Evolutionary conservation across 92 coral and sea anemone genomes (phyloP), one percentile per base, ranked within the genome.

Genomic region (Siderastrea siderea): DNA sequence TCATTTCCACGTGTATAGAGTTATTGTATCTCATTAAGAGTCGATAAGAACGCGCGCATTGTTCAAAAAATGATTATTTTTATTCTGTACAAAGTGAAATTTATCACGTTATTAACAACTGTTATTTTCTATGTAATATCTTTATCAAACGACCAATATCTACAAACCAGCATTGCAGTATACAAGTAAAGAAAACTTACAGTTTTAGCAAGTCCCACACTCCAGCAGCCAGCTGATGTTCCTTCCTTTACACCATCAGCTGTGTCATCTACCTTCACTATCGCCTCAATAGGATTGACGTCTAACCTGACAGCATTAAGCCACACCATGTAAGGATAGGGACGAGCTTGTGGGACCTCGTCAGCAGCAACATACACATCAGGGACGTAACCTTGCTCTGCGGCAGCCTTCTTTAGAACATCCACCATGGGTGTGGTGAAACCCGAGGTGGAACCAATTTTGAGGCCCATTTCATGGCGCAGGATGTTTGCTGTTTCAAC

Each of bases 301-400:
- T 98, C 98, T 79, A 98, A 71, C 12, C 84, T 86, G 10, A 98
- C 96, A 4, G 99, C 99, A 92, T 93, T 98, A 48, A 90, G 44
- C 99, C 99, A 98, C n/a, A 98, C 99, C 99, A 98, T 98, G 67
- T 98, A 98, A 13, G 99, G 99, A 61, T 96, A 91, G 2, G 99
- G 99, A 4, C 99, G 98, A 71, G 99, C 99, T 87, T 98, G 98
- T 2, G 98, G 98, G n/a, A 98, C 99, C 84, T 98, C 94, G 71
- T 98, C 99, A n/a, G 99, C 98, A 19, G 99, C 98, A 43, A 98
- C 99, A 82, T 96, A 98, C n/a, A 94, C 93, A 91, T 98, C 98
- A 45, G 99, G 99, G 26, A 72, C 68, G 38, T 98, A 98, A 47
- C 99, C 99, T 71, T 98, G 84, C 6, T 90, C 89, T 0, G 99